Percentiles rank a stretch among this genome's conserved stretches.
Evolutionary conservation across 2,797 vertebrate species (phyloP).

Genomic region (Cyprinella venusta): DNA sequence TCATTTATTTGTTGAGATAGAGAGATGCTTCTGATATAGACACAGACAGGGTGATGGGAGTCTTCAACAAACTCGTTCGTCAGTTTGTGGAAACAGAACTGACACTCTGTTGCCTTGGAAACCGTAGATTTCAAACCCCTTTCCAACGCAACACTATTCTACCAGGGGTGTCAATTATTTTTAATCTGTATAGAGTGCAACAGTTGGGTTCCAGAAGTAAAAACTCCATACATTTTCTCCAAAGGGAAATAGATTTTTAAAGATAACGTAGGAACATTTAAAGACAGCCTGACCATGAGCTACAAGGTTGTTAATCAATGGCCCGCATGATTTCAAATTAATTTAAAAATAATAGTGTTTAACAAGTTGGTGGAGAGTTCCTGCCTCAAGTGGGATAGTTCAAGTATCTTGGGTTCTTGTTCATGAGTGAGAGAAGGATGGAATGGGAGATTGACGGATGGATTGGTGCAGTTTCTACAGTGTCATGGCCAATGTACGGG

Average conservation of each 20-base stretch:
- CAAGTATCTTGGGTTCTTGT: too few relatives aligned
- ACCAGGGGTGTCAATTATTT: conserved; percentile 2
- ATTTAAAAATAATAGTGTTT: not conserved
- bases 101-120: conserved; percentile 54
- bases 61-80: conserved; percentile 42
- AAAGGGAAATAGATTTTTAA: not conserved
- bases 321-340: not conserved
- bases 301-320: not conserved
- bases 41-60: conserved; percentile 31
- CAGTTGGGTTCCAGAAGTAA: not conserved
- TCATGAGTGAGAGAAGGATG: too few relatives aligned
- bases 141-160: conserved; percentile 6
- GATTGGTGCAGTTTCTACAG: too few relatives aligned
- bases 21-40: conserved; percentile 9
- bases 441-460: too few relatives aligned
- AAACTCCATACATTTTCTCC: not conserved
- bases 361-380: too few relatives aligned
- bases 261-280: not conserved
- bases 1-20: conserved; percentile 17
- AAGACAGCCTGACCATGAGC: not conserved
- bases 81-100: conserved; percentile 45
- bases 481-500: too few relatives aligned
- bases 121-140: conserved; percentile 14
- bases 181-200: not conserved
- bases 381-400: too few relatives aligned